These are phyloP conservation scores for Xyrauchen texanus DNA, from an alignment of 2,113 vertebrate genomes.

Conservation along the genomic window DNA sequence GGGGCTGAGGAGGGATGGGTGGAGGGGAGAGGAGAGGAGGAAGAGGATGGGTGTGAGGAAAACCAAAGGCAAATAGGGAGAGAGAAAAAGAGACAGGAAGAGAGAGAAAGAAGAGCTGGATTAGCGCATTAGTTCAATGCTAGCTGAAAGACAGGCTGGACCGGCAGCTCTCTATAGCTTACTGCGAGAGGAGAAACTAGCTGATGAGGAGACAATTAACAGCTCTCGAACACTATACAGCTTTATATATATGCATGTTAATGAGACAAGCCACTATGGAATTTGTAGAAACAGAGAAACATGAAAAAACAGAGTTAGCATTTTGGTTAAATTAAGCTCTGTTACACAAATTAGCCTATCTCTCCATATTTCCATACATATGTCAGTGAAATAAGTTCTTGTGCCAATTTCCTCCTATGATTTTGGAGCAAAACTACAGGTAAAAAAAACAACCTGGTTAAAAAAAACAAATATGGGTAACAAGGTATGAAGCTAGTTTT, in stretches of 20 bases:
- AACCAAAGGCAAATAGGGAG: slow-evolving; percentile 42
- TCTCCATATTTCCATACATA: no score
- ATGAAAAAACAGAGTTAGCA: slow-evolving; percentile 15
- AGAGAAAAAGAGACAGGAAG: not conserved
- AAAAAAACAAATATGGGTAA: no score
- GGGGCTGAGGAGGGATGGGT: slow-evolving; percentile 72
- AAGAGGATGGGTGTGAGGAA: not conserved
- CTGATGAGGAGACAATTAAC: slow-evolving; percentile 19
- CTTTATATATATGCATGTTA: slow-evolving; percentile 41
- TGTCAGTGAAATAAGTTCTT: no score
- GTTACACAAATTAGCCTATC: not conserved
- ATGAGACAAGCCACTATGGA: slow-evolving; percentile 36
- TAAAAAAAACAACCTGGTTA: no score
- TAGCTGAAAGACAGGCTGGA: slow-evolving; percentile 12
- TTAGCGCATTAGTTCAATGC: slow-evolving; percentile 53
- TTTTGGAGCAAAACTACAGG: no score
- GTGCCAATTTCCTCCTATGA: no score
- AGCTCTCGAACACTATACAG: slow-evolving; percentile 15
- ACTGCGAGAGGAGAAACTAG: slow-evolving; percentile 3
- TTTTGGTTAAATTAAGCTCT: not conserved
- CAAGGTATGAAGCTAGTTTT: no score
- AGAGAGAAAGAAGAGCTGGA: slow-evolving; percentile 23
- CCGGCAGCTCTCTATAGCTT: slow-evolving; percentile 26
- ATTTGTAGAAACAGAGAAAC: no score
- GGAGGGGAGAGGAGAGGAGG: slow-evolving; percentile 48